Conservation (phyloP, 2,113 vertebrate genomes). For the rat (Rattus norvegicus) region GRCr8 NC_086026.1:60852501-60853000, state of each 20-base stretch:
- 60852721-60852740: background rate
- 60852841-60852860: background rate
- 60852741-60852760: background rate
- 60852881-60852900: background rate
- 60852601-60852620: background rate
- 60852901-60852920: background rate
- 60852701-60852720: background rate
- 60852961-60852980: background rate
- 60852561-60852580: background rate
- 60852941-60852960: background rate
- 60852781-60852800: background rate
- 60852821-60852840: background rate
- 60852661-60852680: background rate
- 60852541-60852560: background rate
- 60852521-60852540: background rate
- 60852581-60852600: background rate
- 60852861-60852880: background rate
- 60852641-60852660: background rate
- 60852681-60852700: background rate
- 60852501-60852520: background rate
- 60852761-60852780: background rate
- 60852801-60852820: background rate
- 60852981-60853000: background rate
- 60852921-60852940: background rate
- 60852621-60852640: background rate